Percentiles rank a stretch among this genome's conserved stretches.
Conservation (phyloP, 2,888 invertebrate genomes). For the Metallyticus violacea region DNA sequence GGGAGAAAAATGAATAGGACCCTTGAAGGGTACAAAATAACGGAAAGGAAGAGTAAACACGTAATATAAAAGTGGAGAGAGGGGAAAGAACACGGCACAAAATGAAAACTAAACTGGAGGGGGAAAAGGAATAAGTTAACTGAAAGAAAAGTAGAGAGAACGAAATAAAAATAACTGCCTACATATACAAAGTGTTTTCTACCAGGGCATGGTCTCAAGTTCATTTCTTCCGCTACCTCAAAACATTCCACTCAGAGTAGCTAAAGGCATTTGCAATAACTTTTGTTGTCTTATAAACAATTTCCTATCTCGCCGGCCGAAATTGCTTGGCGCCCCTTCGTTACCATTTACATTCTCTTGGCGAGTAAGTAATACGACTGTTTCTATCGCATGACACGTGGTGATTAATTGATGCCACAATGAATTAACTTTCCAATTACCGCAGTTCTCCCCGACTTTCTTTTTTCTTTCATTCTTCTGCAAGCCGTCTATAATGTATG, state of each 20-base stretch:
- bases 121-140: no score
- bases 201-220: no score
- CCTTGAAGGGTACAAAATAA: no score
- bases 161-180: no score
- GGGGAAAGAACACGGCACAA: no score
- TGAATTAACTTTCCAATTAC: background rate
- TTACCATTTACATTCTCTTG: background rate
- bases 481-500: background rate
- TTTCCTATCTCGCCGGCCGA: background rate
- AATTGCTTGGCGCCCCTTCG: background rate
- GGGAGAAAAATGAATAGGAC: no score
- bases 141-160: no score
- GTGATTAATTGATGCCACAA: background rate
- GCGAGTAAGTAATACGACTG: background rate
- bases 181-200: no score
- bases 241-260: background rate
- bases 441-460: no score
- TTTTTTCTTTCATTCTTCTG: background rate
- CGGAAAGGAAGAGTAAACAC: no score
- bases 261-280: background rate
- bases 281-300: background rate
- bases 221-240: background rate
- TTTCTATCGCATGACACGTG: background rate
- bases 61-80: no score
- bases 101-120: no score